Evolutionary conservation across 2,888 invertebrate genomes (phyloP), one percentile per base, ranked within the genome.

Genomic region (Pyrgus malvae): DNA sequence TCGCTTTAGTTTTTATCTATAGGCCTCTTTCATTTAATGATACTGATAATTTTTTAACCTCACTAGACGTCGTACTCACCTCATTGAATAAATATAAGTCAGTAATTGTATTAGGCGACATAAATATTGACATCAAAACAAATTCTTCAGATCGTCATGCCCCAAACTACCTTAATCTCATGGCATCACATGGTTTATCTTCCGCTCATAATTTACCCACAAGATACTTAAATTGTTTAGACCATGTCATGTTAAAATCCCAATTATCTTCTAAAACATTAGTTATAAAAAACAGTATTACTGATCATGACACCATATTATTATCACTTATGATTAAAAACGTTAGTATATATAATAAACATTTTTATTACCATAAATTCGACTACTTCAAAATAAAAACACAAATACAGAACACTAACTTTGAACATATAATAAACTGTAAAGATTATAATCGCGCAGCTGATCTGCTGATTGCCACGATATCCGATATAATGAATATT

Each of bases 111-210:
- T 35, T 21, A 17, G 51, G 51, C 8, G 51, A 51, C 33, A 5
- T 51, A 42, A 51, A 51, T 11, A 44, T 51, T 11, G 44, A 51
- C 12, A 51, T 51, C n/a, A 25, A 33, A 23, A 33, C 11, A 2
- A 27, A 29, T 6, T 19, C 25, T 1, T 7, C 12, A 12, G 31
- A 31, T 31, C 31, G 31, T 5, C 31, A 31, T 2, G n/a, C 31
- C 2, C 12, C 5, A n/a, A 38, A 19, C 1, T 49, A 49, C n/a
- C 8, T 41, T 4, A 49, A 49, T 12, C 19, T 49, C 12, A 41
- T 25, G 14, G 40, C 41, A 14, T 31, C 23, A 11, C 33, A 50
- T 29, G 41, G 50, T 3, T 11, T 50, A 0, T n/a, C 31, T 2
- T n/a, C 41, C 1, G 50, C 41, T 0, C 41, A 41, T 23, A 40